Conservation (phyloP, 2,888 invertebrate species). For the Synanthedon vespiformis region DNA sequence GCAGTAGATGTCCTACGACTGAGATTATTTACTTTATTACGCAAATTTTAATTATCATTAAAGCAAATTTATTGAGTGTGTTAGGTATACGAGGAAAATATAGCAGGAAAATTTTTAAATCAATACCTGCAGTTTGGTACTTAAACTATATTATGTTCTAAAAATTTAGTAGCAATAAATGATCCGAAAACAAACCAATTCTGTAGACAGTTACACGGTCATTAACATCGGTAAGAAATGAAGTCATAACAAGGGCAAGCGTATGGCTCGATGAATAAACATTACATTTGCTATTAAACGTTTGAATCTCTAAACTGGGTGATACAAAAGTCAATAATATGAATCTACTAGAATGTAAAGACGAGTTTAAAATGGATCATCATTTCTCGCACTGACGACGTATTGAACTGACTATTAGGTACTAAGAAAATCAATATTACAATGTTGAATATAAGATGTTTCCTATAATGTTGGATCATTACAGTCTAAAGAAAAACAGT, state of each 20-base stretch:
- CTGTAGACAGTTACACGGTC: slow-evolving; percentile 12
- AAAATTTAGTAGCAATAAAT: slow-evolving; percentile 16
- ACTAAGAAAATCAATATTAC: too few species aligned
- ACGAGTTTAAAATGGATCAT: too few species aligned
- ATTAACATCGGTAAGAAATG: slow-evolving; percentile 18
- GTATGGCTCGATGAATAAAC: slow-evolving; percentile 32
- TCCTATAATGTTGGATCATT: too few species aligned
- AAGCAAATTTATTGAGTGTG: neutral
- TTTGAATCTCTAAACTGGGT: slow-evolving; percentile 16
- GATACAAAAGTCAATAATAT: neutral
- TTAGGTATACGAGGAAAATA: neutral
- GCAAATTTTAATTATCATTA: neutral
- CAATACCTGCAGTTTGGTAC: neutral
- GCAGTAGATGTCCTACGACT: too few species aligned
- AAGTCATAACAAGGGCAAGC: slow-evolving; percentile 29
- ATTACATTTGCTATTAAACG: slow-evolving; percentile 21
- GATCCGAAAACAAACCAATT: slow-evolving; percentile 16
- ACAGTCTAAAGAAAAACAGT: too few species aligned
- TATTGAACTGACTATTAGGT: too few species aligned
- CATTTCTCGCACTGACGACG: too few species aligned
- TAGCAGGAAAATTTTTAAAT: neutral
- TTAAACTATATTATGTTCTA: neutral
- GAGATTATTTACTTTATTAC: neutral
- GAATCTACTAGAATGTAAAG: too few species aligned
- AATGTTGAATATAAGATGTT: too few species aligned